phyloP scores from a whole-genome alignment of 2,113 vertebrate genomes.

The Nibea albiflora region DNA sequence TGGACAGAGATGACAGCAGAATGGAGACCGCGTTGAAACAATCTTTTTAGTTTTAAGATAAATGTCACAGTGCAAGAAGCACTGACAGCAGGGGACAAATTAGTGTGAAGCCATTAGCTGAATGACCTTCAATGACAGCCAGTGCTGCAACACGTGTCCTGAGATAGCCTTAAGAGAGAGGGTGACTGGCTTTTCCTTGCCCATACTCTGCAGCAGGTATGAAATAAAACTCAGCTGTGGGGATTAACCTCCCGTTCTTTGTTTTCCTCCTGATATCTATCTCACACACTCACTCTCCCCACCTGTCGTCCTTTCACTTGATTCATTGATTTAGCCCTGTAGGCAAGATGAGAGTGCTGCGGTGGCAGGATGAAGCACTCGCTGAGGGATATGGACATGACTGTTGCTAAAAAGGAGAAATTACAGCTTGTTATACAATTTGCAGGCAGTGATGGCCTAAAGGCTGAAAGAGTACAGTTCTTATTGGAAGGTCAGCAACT shows the following conservation, averaged over 20 bases:
- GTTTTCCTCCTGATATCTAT: constrained; percentile 51
- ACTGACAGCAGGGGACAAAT: constrained; percentile 37
- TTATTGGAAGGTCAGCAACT: constrained; percentile 40
- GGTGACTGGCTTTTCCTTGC: constrained; percentile 28
- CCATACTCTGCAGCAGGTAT: constrained; percentile 35
- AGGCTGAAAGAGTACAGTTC: constrained; percentile 34
- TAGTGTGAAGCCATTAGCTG: constrained; percentile 42
- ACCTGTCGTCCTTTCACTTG: constrained; percentile 63
- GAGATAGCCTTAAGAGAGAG: constrained; percentile 28
- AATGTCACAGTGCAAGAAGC: constrained; percentile 17
- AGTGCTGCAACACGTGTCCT: constrained; percentile 22
- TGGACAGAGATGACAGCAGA: not conserved
- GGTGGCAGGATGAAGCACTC: constrained; percentile 51
- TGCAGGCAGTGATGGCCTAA: constrained; percentile 33
- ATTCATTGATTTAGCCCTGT: constrained; percentile 78
- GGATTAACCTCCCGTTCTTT: constrained; percentile 59
- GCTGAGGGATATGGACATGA: constrained; percentile 61
- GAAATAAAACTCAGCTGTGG: constrained; percentile 48
- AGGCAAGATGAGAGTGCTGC: constrained; percentile 61
- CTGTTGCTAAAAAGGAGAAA: constrained; percentile 62
- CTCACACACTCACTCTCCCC: constrained; percentile 21
- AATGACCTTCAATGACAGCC: constrained; percentile 52
- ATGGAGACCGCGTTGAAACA: not conserved
- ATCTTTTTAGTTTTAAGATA: constrained; percentile 32
- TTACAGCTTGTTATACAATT: constrained; percentile 70